These are phyloP conservation scores for Thaumatotibia leucotreta DNA, from an alignment of 1,140 invertebrate species.

Conservation along the genomic window DNA sequence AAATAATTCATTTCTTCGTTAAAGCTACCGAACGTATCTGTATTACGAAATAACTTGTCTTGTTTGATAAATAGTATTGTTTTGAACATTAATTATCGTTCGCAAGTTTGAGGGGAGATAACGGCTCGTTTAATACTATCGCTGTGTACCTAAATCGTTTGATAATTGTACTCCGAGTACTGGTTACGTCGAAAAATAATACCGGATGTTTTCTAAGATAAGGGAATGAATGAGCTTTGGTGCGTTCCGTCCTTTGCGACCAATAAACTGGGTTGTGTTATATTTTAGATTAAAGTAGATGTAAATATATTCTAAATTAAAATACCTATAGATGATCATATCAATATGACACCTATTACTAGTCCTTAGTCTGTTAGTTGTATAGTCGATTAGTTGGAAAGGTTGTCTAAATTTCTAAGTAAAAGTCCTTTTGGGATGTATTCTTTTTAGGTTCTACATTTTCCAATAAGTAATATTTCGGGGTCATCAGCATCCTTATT, in stretches of 20 bases:
- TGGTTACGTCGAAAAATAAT: slow-evolving; percentile 35
- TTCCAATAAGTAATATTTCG: too few relatives aligned
- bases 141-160: slow-evolving; percentile 35
- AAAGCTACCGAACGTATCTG: slow-evolving; percentile 13
- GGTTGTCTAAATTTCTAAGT: too few relatives aligned
- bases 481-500: too few relatives aligned
- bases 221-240: slow-evolving; percentile 44
- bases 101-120: slow-evolving; percentile 46
- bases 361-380: too few relatives aligned
- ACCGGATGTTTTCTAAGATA: slow-evolving; percentile 64
- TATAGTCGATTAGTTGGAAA: too few relatives aligned
- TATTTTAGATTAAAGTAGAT: too few relatives aligned
- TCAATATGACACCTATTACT: too few relatives aligned
- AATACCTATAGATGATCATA: too few relatives aligned
- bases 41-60: slow-evolving; percentile 47
- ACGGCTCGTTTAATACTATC: slow-evolving; percentile 35
- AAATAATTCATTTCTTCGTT: neutral
- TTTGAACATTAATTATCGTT: slow-evolving; percentile 56
- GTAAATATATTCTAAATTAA: too few relatives aligned
- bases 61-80: slow-evolving; percentile 53
- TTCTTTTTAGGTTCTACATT: too few relatives aligned
- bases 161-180: slow-evolving; percentile 31
- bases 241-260: neutral
- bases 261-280: too few relatives aligned
- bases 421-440: too few relatives aligned